Evolutionary conservation across 2,888 invertebrate species (phyloP), one percentile per base, ranked within the genome.

Genomic region (Itoplectis maculator): DNA sequence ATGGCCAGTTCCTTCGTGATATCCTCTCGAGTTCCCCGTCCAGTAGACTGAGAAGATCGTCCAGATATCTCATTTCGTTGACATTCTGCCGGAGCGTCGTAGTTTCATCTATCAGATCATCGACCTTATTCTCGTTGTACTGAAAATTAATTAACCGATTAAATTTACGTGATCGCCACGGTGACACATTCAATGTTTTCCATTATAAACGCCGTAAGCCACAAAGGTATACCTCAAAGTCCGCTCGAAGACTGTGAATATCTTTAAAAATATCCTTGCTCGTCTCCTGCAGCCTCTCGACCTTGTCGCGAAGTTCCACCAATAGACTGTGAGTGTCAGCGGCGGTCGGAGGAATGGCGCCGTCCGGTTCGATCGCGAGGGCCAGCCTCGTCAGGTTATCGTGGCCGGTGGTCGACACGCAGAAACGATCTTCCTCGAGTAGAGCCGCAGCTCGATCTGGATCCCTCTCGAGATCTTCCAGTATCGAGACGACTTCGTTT

Each of bases 1-100:
- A 92, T 15, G 92, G 92, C 92, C 92, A 92, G 79, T 89, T 90
- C 81, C 90, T 89, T 66, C 85, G 86, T 6, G 92, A 91, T 54
- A 92, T 90, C 73, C 86, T 88, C 11, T 91, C 89, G 59, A 92
- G 86, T 77, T 92, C 90, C 6, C 91, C 92, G 73, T 88, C 88
- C 59, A 92, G 79, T 18, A 92, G 88, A 72, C 88, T 91, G 35
- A 92, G 78, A 61, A 92, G 87, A 81, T 92, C 92, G 73, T 92
- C 92, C 68, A 92, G 87, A 81, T 90, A 91, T 85, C 88, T 89
- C 83, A 92, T 76, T 69, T 92, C 91, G 51, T 87, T 86, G 8
- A 91, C 84, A 56, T 92, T 91, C 49, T 87, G 87, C 18, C 89
- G 88, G 49, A 92, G 84, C 79, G 87, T 88, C 11, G 68, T 86